Base-by-base conservation (phyloP, 2,113 vertebrate species). In the Leptocoma aspasia region DNA sequence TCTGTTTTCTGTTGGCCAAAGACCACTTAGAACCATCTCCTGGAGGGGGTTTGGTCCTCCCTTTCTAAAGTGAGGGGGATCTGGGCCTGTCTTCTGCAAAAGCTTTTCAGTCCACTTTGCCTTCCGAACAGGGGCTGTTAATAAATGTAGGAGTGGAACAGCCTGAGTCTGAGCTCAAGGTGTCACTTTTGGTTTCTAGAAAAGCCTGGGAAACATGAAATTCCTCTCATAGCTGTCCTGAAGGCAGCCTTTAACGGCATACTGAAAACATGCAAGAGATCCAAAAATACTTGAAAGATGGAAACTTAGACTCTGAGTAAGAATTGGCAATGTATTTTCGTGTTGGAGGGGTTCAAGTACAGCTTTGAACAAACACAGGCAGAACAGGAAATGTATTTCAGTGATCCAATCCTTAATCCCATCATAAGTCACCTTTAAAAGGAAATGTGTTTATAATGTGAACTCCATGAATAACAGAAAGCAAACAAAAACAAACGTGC, bases 1-100 rank as follows among this genome's bases (percentile, higher is more conserved):
- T n/a, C n/a, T n/a, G 8, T 23, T n/a, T 83, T 50, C 45, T 66
- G 42, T 35, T 73, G 39, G 47, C n/a, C 23, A 15, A 17, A 26
- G n/a, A 13, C 3, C 1, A 0, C 14, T 22, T 17, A 0, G 23
- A 50, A 42, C 16, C 2, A 2, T 28, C 23, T 56, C n/a, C 35
- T 83, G 59, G 14, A 35, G 7, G 41, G 21, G 26, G 3, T 13
- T 63, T 65, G 35, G 14, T 26, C 28, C 21, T n/a, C 22, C 5
- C 8, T 69, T 30, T 53, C 13, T 26, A 1, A 44, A 41, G 18
- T 8, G 23, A 49, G 27, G 27, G 13, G 6, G 14, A 1, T 24
- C 53, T 42, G 54, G 24, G 1, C 60, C 15, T 13, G 11, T 66
- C 8, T 18, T 47, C 15, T 37, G 30, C n/a, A 39, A 19, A 24